Evolutionary conservation across 2,113 vertebrate species (phyloP).

Genomic region (Lynx canadensis): DNA sequence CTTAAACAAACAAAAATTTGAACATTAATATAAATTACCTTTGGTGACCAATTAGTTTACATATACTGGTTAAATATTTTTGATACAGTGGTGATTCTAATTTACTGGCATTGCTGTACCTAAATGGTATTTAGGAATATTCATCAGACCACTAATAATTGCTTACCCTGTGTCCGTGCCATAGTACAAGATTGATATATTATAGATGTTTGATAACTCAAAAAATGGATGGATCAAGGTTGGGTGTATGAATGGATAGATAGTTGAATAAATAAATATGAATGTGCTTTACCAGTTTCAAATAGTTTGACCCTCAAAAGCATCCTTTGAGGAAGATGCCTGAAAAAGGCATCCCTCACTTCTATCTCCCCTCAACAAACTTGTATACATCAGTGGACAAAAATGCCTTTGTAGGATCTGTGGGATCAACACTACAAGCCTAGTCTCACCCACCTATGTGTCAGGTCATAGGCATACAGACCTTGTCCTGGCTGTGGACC

Average conservation of each 20-base stretch:
- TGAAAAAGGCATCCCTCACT: background rate
- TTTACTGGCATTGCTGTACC: background rate
- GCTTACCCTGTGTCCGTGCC: background rate
- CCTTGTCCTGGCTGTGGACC: background rate
- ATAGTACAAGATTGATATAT: background rate
- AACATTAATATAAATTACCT: conserved; percentile 37
- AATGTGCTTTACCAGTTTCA: conserved; percentile 1
- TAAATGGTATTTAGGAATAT: background rate
- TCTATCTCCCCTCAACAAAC: background rate
- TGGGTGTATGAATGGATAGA: background rate
- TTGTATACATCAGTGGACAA: background rate
- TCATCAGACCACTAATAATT: conserved; percentile 15
- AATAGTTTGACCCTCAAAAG: background rate
- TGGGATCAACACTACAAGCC: background rate
- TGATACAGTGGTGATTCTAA: conserved; percentile 12
- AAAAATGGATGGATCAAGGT: background rate
- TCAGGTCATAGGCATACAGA: background rate
- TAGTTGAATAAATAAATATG: background rate
- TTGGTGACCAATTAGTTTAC: background rate
- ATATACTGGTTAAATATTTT: conserved; percentile 4
- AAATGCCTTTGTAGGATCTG: background rate
- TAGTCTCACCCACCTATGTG: background rate
- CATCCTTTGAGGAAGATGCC: background rate
- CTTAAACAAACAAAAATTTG: conserved; percentile 44
- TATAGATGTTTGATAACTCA: background rate